Evolutionary conservation across 2,797 vertebrate genomes (phyloP).

Genomic region (Pogoniulus pusillus): DNA sequence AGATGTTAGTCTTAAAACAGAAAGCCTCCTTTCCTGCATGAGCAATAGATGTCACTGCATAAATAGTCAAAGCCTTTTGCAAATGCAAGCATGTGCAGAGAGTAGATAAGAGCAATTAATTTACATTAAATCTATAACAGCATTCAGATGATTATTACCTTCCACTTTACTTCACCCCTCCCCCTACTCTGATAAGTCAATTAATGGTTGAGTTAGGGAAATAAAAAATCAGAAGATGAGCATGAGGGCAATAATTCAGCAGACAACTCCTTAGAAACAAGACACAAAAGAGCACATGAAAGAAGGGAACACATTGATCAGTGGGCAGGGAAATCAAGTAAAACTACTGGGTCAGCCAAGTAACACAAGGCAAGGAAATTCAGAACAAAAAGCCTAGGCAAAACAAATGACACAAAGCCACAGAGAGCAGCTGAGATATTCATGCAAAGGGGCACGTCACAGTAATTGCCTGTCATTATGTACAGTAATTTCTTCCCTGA

Average conservation of each 20-base stretch:
- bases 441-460: background rate
- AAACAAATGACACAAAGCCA: background rate
- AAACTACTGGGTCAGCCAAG: background rate
- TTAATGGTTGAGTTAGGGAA: background rate
- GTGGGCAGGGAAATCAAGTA: background rate
- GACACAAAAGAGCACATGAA: background rate
- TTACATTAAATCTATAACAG: background rate
- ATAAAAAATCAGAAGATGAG: background rate
- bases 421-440: background rate
- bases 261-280: background rate
- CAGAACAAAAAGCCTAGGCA: background rate
- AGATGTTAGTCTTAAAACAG: background rate
- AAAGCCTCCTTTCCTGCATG: background rate
- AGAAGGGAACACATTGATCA: background rate
- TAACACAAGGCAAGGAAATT: background rate
- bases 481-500: background rate
- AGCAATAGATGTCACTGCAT: background rate
- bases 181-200: background rate
- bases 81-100: background rate
- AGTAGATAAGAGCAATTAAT: slow-evolving; percentile 8
- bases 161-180: background rate
- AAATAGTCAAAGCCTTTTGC: background rate
- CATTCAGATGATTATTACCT: background rate
- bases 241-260: background rate
- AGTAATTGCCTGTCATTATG: background rate